A percentile compares a stretch with the other conserved stretches of the same genome.
These are phyloP conservation scores for Ophioninae sp. DNA, from an alignment of 2,888 invertebrate genomes.

Conservation along the genomic window DNA sequence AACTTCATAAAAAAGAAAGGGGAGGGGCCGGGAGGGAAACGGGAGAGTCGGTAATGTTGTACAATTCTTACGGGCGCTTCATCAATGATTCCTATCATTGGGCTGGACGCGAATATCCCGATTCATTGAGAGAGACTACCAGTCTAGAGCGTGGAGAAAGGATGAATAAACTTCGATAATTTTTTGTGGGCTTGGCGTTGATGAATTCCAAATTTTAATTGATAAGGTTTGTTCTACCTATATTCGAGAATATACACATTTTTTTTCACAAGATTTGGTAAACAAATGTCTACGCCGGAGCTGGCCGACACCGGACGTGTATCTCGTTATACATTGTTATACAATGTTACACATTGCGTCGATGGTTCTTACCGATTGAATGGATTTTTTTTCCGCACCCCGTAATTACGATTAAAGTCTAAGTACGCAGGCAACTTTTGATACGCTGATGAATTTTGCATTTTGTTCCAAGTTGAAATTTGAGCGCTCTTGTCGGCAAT, in stretches of 20 bases:
- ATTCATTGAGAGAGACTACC: background rate
- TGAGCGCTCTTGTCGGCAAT: background rate
- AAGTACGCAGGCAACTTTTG: background rate
- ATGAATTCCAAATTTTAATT: background rate
- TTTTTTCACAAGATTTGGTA: background rate
- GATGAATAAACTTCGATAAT: background rate
- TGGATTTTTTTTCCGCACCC: background rate
- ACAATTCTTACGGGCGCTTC: conserved; percentile 47
- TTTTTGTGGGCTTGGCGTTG: background rate
- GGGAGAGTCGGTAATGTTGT: conserved; percentile 11
- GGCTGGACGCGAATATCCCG: conserved; percentile 20
- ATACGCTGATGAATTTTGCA: background rate
- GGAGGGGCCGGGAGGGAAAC: background rate
- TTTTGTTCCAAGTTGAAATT: background rate
- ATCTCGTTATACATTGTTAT: too few species aligned
- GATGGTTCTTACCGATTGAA: background rate
- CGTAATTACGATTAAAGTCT: background rate
- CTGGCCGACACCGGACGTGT: background rate
- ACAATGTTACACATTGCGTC: too few species aligned
- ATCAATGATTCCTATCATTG: conserved; percentile 51
- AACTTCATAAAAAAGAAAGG: conserved; percentile 2
- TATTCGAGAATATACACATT: background rate
- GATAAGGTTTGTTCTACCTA: background rate
- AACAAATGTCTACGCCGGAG: background rate
- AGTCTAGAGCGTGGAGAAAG: background rate